phyloP scores from a whole-genome alignment of 2,113 vertebrate genomes.

The Gobio gobio region DNA sequence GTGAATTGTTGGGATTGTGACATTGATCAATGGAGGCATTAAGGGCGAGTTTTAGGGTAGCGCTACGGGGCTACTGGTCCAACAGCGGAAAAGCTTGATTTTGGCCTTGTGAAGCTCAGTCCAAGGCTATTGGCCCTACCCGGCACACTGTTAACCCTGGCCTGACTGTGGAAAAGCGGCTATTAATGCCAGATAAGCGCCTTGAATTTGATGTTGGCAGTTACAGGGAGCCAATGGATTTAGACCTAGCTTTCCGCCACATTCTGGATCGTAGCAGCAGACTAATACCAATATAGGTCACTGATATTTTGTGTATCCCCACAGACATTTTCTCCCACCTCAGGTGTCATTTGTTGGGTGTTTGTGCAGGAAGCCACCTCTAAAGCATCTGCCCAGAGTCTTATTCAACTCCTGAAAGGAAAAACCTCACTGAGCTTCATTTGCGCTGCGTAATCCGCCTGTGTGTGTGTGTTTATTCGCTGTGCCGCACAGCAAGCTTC shows the following conservation, averaged over 20 bases:
- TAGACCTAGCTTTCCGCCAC: not conserved
- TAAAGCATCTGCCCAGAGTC: not conserved
- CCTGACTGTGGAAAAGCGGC: too few species aligned
- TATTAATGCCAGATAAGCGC: not conserved
- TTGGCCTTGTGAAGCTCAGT: too few species aligned
- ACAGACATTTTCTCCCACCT: not conserved
- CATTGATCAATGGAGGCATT: too few species aligned
- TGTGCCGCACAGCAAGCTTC: conserved; percentile 38
- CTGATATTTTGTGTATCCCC: not conserved
- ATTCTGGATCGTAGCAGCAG: not conserved
- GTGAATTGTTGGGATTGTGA: too few species aligned
- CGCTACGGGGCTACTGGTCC: too few species aligned
- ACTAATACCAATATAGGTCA: not conserved
- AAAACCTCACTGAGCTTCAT: conserved; percentile 21
- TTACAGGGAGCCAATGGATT: not conserved
- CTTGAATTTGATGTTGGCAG: not conserved
- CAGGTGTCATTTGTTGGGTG: not conserved
- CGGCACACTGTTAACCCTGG: too few species aligned
- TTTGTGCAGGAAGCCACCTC: not conserved
- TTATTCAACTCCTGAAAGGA: not conserved
- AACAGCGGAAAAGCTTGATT: too few species aligned
- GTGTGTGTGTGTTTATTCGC: conserved; percentile 6
- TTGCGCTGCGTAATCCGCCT: not conserved
- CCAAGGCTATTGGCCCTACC: too few species aligned
- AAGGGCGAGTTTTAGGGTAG: too few species aligned